Conservation (phyloP, 2,113 vertebrate species). For the Proteles cristata region DNA sequence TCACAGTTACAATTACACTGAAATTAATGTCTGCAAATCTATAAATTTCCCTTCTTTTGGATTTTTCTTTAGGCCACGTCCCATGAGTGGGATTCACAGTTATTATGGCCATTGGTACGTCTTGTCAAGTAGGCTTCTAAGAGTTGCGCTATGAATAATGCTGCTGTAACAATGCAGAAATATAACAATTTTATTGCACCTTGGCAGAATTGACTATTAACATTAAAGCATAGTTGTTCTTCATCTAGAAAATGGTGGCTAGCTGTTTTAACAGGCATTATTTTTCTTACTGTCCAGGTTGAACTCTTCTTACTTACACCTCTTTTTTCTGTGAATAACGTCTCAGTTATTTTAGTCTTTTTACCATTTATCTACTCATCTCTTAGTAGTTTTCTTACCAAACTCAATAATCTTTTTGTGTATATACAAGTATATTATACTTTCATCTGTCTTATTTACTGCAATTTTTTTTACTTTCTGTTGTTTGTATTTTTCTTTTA, state of each 20-base stretch:
- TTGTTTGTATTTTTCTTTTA: not conserved
- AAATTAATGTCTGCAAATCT: slow-evolving; percentile 57
- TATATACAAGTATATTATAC: not conserved
- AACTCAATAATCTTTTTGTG: not conserved
- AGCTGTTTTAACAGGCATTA: not conserved
- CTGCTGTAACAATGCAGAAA: not conserved
- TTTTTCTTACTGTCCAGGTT: not conserved
- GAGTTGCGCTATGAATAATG: slow-evolving; percentile 29
- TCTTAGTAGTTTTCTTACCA: slow-evolving; percentile 20
- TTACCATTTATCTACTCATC: not conserved
- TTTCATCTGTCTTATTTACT: slow-evolving; percentile 14
- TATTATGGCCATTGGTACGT: not conserved
- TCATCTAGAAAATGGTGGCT: slow-evolving; percentile 7
- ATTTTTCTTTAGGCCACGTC: slow-evolving; percentile 18
- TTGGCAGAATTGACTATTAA: slow-evolving; percentile 32
- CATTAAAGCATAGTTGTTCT: not conserved
- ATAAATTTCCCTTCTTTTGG: not conserved
- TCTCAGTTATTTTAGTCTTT: slow-evolving; percentile 8
- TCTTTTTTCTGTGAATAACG: not conserved
- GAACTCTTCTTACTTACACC: not conserved
- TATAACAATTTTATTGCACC: slow-evolving; percentile 3
- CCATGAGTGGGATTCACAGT: not conserved
- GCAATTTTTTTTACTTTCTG: not conserved
- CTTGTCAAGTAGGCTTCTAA: slow-evolving; percentile 31
- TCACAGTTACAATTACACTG: not conserved